Conservation (phyloP, 2,113 vertebrate species). For the Bubo blakistoni region DNA sequence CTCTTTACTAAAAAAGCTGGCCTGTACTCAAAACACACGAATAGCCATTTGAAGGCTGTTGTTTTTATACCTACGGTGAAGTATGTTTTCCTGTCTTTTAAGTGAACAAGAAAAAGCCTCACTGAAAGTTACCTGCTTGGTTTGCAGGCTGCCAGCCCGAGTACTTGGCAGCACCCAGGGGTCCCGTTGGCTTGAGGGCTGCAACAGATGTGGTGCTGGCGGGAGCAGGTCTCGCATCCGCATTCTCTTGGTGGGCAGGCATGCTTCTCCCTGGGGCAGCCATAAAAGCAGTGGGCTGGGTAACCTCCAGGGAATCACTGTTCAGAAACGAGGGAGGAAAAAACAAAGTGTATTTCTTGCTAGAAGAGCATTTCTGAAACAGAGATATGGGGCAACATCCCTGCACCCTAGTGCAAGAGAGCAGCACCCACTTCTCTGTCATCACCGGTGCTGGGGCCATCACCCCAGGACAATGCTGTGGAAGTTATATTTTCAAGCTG, state of each 20-base stretch:
- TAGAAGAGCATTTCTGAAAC: neutral
- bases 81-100: neutral
- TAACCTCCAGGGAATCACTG: slow-evolving; percentile 74
- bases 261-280: slow-evolving; percentile 64
- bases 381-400: neutral
- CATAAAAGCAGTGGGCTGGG: slow-evolving; percentile 38
- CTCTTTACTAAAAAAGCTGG: neutral
- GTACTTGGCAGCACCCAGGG: slow-evolving; percentile 61
- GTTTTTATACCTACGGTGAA: neutral
- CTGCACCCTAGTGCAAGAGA: neutral
- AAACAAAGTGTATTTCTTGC: neutral
- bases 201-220: neutral
- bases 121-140: slow-evolving; percentile 70
- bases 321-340: neutral
- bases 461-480: too few species aligned
- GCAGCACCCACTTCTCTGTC: neutral
- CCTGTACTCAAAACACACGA: neutral
- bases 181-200: slow-evolving; percentile 41
- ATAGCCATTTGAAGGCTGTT: neutral
- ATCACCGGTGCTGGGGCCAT: neutral
- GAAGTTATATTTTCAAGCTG: neutral
- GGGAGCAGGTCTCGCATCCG: slow-evolving; percentile 16
- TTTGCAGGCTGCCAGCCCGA: slow-evolving; percentile 65
- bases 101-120: neutral
- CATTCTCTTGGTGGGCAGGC: slow-evolving; percentile 60